Conservation (phyloP, 2,113 vertebrate genomes). For the Potamarius usumacintae region DNA sequence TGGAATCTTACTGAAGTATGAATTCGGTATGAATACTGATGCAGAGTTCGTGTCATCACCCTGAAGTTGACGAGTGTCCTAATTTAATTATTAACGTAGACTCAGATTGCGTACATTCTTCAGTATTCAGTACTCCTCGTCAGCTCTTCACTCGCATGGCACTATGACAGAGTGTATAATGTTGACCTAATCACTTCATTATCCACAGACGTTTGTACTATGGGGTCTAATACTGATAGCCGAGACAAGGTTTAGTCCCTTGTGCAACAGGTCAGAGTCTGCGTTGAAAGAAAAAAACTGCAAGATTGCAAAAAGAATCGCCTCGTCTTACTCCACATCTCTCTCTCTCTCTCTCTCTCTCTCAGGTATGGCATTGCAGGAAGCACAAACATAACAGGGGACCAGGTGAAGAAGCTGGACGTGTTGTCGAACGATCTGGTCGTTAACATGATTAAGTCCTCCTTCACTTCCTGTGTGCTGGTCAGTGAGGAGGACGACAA, state of each 20-base stretch:
- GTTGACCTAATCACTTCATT: background rate
- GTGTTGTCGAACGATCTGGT: constrained; percentile 95
- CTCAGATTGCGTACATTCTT: background rate
- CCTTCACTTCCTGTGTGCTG: constrained; percentile 88
- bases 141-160: background rate
- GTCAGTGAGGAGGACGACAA: constrained; percentile 92
- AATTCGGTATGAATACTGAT: background rate
- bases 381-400: constrained; percentile 93
- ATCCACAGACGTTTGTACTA: background rate
- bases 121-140: background rate
- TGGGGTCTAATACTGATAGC: background rate
- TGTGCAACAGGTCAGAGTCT: constrained; percentile 31
- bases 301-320: background rate
- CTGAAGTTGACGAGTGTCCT: background rate
- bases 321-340: background rate
- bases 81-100: background rate
- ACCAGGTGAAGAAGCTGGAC: constrained; percentile 97
- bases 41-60: background rate
- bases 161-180: background rate
- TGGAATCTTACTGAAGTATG: too few relatives aligned
- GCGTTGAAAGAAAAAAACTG: background rate
- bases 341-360: background rate
- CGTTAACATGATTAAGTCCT: constrained; percentile 94
- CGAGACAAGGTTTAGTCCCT: background rate
- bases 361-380: constrained; percentile 92